A percentile compares a stretch with the other conserved stretches of the same genome.
These are phyloP conservation scores for Toxostoma redivivum DNA, from an alignment of 2,113 vertebrate species.

Conservation along the genomic window DNA sequence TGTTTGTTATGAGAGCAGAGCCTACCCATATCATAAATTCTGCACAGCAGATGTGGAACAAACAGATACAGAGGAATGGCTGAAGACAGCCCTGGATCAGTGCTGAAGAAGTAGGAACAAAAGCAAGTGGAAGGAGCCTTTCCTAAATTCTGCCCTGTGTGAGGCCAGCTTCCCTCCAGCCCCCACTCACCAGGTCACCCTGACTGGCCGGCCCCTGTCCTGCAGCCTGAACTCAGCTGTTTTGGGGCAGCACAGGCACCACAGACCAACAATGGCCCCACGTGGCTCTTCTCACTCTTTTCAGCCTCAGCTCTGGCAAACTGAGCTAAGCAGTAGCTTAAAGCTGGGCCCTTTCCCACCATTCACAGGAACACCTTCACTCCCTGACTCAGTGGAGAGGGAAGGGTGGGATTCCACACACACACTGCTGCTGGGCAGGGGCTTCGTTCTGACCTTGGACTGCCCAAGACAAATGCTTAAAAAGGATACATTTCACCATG, in stretches of 20 bases:
- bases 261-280: not conserved
- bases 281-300: not conserved
- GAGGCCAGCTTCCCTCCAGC: not conserved
- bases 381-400: not conserved
- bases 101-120: not conserved
- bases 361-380: fast-evolving
- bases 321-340: not conserved
- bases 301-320: not conserved
- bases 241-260: not conserved
- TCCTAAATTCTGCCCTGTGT: not conserved
- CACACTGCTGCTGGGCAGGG: not conserved
- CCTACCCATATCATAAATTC: not conserved
- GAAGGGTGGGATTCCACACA: too few species aligned
- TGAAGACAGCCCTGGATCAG: not conserved
- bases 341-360: not conserved
- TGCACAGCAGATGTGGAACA: slow-evolving; percentile 11
- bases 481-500: not conserved
- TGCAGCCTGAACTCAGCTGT: fast-evolving
- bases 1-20: not conserved
- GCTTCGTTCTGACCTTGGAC: not conserved
- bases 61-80: not conserved
- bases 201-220: fast-evolving
- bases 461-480: not conserved
- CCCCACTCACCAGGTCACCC: too few species aligned
- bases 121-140: not conserved